phyloP scores from a whole-genome alignment of 2,113 vertebrate genomes.

The Takifugu flavidus region DNA sequence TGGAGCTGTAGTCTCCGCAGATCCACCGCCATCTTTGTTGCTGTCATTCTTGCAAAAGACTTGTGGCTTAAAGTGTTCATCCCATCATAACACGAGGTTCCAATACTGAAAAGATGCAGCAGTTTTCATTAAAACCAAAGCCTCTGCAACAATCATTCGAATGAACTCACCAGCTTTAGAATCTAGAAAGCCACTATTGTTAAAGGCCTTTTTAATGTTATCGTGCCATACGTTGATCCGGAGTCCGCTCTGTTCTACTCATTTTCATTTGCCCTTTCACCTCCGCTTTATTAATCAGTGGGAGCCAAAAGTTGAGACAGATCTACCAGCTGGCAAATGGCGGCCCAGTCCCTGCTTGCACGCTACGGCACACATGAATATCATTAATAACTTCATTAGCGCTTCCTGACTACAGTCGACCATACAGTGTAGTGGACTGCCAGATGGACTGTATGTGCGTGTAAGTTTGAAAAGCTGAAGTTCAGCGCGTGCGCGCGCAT shows the following conservation, averaged over 20 bases:
- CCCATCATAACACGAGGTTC: background rate
- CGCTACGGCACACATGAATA: constrained; percentile 60
- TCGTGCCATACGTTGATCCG: constrained; percentile 6
- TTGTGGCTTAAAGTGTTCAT: constrained; percentile 4
- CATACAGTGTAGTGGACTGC: constrained; percentile 44
- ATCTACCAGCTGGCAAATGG: constrained; percentile 51
- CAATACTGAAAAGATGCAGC: background rate
- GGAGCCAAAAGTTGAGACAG: constrained; percentile 33
- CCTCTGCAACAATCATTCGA: too few relatives aligned
- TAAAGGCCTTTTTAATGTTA: background rate
- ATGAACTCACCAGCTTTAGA: too few relatives aligned
- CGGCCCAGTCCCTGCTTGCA: constrained; percentile 42
- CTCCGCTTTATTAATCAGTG: constrained; percentile 34
- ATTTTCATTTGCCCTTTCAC: constrained; percentile 16
- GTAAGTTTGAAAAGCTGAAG: background rate
- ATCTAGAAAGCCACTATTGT: background rate
- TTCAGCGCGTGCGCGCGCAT: constrained; percentile 14
- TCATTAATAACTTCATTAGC: constrained; percentile 72
- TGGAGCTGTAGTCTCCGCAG: constrained; percentile 20
- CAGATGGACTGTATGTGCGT: constrained; percentile 31
- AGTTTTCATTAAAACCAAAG: too few relatives aligned
- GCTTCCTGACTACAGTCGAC: constrained; percentile 53
- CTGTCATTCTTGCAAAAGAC: constrained; percentile 38
- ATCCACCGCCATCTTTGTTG: constrained; percentile 60
- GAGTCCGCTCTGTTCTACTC: background rate